Percentiles rank a stretch among this genome's conserved stretches.
Conservation (phyloP, 2,888 invertebrate species). For the Dioctria linearis region DNA sequence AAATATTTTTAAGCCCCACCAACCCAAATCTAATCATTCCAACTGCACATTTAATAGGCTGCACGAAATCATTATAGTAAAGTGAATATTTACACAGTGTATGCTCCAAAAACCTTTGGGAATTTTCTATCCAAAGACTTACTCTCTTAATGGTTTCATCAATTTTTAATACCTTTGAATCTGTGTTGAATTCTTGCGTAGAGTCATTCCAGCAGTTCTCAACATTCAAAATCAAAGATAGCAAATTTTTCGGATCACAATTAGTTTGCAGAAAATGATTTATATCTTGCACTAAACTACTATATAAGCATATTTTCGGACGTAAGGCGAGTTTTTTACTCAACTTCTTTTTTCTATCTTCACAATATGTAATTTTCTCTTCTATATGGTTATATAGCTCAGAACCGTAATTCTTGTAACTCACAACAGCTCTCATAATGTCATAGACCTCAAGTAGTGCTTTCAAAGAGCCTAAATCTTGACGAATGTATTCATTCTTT, state of each 20-base stretch:
- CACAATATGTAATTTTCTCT: slow-evolving; percentile 59
- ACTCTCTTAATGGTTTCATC: slow-evolving; percentile 65
- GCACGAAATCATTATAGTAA: slow-evolving; percentile 85
- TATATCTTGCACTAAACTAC: slow-evolving; percentile 66
- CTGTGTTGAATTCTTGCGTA: slow-evolving; percentile 32
- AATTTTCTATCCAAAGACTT: slow-evolving; percentile 68
- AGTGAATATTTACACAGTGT: slow-evolving; percentile 73
- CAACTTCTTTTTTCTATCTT: slow-evolving; percentile 63
- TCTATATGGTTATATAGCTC: slow-evolving; percentile 64
- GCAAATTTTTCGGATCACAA: slow-evolving; percentile 64
- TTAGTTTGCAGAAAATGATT: slow-evolving; percentile 68
- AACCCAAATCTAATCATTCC: slow-evolving; percentile 79
- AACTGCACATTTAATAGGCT: slow-evolving; percentile 80
- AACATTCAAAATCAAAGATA: slow-evolving; percentile 62
- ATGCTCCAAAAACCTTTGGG: slow-evolving; percentile 67
- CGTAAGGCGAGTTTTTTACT: slow-evolving; percentile 67
- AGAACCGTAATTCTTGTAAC: slow-evolving; percentile 67
- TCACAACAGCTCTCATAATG: slow-evolving; percentile 67
- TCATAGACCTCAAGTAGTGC: slow-evolving; percentile 75
- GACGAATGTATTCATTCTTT: slow-evolving; percentile 79
- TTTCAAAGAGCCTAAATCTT: slow-evolving; percentile 78
- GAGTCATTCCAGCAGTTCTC: slow-evolving; percentile 53
- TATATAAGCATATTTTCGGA: slow-evolving; percentile 66
- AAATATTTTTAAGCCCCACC: slow-evolving; percentile 73
- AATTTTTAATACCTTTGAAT: slow-evolving; percentile 55